phyloP scores from a whole-genome alignment of 1,140 invertebrate species.

The Drosophila varians region DNA sequence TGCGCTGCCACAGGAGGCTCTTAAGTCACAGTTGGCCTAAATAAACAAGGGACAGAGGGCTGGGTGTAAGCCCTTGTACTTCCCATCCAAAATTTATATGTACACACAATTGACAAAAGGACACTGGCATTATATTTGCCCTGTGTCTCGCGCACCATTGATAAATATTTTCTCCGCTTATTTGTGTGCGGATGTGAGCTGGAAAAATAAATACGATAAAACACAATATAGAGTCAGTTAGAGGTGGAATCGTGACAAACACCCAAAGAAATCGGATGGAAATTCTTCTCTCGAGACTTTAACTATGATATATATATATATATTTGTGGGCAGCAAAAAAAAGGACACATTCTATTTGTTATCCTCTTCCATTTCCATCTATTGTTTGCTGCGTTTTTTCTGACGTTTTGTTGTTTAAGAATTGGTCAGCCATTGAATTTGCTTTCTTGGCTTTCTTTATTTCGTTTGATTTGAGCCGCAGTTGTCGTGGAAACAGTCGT shows the following conservation, averaged over 20 bases:
- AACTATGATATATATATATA: slow-evolving; percentile 9
- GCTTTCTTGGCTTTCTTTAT: slow-evolving; percentile 40
- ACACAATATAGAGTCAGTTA: slow-evolving; percentile 28
- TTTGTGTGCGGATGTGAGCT: slow-evolving; percentile 53
- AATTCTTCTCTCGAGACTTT: slow-evolving; percentile 1
- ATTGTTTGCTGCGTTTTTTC: slow-evolving; percentile 26
- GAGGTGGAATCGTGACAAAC: slow-evolving; percentile 30
- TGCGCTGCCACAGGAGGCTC: slow-evolving; percentile 4
- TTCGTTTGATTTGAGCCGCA: slow-evolving; percentile 27
- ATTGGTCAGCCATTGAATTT: slow-evolving; percentile 66
- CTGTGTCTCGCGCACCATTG: slow-evolving; percentile 44
- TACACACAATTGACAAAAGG: slow-evolving; percentile 23
- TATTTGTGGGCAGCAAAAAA: not conserved
- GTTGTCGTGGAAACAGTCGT: not conserved
- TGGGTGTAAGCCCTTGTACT: slow-evolving; percentile 5
- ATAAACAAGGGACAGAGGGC: slow-evolving; percentile 27
- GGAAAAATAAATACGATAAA: slow-evolving; percentile 67
- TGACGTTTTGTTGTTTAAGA: slow-evolving; percentile 50
- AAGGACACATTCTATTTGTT: not conserved
- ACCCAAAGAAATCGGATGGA: not conserved
- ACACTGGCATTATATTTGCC: slow-evolving; percentile 30
- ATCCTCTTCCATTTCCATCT: slow-evolving; percentile 1
- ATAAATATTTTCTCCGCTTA: slow-evolving; percentile 56
- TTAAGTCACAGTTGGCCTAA: slow-evolving; percentile 39
- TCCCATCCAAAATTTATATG: not conserved